phyloP scores from a whole-genome alignment of 2,888 invertebrate genomes.

The Smittia sp. region DNA sequence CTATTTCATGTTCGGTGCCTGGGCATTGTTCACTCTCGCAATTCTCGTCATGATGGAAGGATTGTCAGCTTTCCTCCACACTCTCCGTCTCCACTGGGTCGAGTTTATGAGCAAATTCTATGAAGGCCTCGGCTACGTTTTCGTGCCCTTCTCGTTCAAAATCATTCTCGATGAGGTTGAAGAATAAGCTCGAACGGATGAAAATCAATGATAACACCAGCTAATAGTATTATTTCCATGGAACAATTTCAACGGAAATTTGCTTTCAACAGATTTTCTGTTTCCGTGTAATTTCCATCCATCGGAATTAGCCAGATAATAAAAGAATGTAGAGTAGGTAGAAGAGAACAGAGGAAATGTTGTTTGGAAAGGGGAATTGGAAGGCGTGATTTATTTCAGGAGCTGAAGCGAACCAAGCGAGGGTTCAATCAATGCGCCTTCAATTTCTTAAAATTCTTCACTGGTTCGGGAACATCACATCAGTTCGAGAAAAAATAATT shows the following conservation, averaged over 20 bases:
- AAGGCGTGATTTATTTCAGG: too few relatives aligned
- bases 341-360: background rate
- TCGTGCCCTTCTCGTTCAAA: constrained; percentile 79
- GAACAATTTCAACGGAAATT: constrained; percentile 15
- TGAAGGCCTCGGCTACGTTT: constrained; percentile 69
- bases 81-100: constrained; percentile 91
- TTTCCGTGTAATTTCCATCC: constrained; percentile 23
- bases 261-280: background rate
- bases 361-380: too few relatives aligned
- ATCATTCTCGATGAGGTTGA: constrained; percentile 61
- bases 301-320: constrained; percentile 14
- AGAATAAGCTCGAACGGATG: constrained; percentile 39
- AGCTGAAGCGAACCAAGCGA: too few relatives aligned
- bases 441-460: too few relatives aligned
- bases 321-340: constrained; percentile 11
- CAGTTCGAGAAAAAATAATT: too few relatives aligned
- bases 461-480: too few relatives aligned
- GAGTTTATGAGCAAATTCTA: constrained; percentile 93
- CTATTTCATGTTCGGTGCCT: constrained; percentile 79
- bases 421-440: too few relatives aligned
- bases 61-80: constrained; percentile 92
- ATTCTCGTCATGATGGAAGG: constrained; percentile 97
- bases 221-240: constrained; percentile 29
- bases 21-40: constrained; percentile 82
- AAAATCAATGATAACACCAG: constrained; percentile 17